These are phyloP conservation scores for Cyprichromis sp. DNA, from an alignment of 2,113 vertebrate species.

Conservation along the genomic window DNA sequence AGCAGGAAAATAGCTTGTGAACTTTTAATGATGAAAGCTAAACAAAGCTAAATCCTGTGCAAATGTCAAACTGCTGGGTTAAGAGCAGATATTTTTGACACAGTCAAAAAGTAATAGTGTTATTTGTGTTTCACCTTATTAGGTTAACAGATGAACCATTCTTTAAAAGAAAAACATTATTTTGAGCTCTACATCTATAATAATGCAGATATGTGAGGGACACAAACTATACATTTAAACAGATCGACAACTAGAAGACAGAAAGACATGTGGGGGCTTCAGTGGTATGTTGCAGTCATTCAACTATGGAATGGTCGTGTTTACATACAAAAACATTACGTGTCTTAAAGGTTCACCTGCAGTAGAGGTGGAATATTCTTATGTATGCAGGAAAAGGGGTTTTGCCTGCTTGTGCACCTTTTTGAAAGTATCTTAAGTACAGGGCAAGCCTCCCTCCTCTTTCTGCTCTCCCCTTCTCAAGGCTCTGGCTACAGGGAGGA, in stretches of 20 bases:
- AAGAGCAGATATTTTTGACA: neutral
- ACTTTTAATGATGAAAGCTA: neutral
- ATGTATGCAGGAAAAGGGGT: neutral
- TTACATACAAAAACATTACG: neutral
- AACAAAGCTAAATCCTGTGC: neutral
- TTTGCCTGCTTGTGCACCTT: neutral
- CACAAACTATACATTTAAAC: neutral
- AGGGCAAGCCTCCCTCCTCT: neutral
- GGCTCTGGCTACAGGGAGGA: conserved; percentile 42
- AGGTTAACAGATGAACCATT: neutral
- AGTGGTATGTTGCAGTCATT: conserved; percentile 1
- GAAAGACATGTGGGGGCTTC: neutral
- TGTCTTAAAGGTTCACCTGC: neutral
- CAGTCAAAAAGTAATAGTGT: neutral
- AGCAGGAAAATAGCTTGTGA: neutral
- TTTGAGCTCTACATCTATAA: neutral
- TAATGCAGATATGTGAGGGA: neutral
- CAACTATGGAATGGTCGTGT: neutral
- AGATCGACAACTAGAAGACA: neutral
- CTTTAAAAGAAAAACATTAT: neutral
- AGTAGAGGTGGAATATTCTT: neutral
- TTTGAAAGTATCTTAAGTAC: neutral
- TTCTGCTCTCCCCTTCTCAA: neutral
- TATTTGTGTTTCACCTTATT: neutral
- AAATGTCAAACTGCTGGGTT: neutral